Evolutionary conservation across 2,113 vertebrate genomes (phyloP), one percentile per base, ranked within the genome.

Genomic region (Orycteropus afer): DNA sequence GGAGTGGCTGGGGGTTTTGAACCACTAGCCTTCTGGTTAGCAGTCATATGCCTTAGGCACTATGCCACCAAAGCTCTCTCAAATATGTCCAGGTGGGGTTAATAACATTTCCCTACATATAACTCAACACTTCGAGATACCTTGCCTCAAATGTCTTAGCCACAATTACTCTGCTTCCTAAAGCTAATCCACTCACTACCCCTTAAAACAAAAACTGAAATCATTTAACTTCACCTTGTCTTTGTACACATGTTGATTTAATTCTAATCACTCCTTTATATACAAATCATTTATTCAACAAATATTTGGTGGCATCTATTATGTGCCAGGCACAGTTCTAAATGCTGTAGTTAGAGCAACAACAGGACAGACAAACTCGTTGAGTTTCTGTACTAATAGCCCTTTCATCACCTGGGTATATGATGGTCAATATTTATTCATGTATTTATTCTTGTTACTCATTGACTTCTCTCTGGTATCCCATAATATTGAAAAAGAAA

Each of bases 201-300:
- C 14, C 86, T 22, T 7, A 55, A 51, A 25, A 59, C 11, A 88
- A 69, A 95, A 86, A 18, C 7, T 61, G 18, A 47, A 55, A 49
- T 47, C 4, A 32, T 23, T 3, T 78, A 83, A 61, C 23, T 78
- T 9, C 42, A 47, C 23, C 40, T 12, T 42, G 49, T 5, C 4
- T 81, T 90, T 63, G 6, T 49, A 34, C 40, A 82, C 7, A 76
- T 76, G 42, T 22, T 76, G 4, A 8, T 29, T 86, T 23, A 29
- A 29, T 86, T 78, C 22, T 59, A 67, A 76, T 83, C 18, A 83
- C 27, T 20, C 7, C 17, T 86, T 91, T 79, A 61, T 5, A 11
- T 20, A 79, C 18, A 83, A 82, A 95, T 82, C 14, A 45, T 81
- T 93, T 27, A 49, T 73, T 95, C 18, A 78, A 59, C 65, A 90